Conservation (phyloP, 2,888 invertebrate species). For the Euphydryas editha region DNA sequence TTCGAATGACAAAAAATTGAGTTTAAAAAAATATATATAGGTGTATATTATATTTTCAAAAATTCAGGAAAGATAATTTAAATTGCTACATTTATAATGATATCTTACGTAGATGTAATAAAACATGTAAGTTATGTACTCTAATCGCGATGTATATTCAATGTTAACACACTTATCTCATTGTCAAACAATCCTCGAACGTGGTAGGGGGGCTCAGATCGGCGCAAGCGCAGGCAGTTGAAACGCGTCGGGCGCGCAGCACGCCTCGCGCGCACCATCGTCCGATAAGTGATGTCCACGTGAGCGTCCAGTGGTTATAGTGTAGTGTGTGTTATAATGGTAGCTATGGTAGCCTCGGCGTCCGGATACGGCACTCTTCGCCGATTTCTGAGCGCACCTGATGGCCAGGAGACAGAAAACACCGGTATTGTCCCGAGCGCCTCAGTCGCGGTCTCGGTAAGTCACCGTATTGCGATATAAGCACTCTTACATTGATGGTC, state of each 20-base stretch:
- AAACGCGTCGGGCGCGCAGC: constrained; percentile 70
- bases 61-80: background rate
- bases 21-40: background rate
- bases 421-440: constrained; percentile 66
- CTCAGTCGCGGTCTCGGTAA: constrained; percentile 80
- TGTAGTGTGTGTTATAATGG: constrained; percentile 66
- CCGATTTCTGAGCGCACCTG: constrained; percentile 78
- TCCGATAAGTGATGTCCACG: constrained; percentile 70
- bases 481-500: constrained; percentile 48
- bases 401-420: constrained; percentile 63
- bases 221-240: constrained; percentile 56
- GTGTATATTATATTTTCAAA: background rate
- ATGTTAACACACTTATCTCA: constrained; percentile 59
- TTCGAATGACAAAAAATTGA: background rate
- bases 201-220: constrained; percentile 56
- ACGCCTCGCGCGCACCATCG: constrained; percentile 59
- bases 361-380: constrained; percentile 80
- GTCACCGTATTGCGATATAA: constrained; percentile 39
- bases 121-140: constrained; percentile 15
- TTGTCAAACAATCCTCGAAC: constrained; percentile 50
- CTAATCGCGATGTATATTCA: constrained; percentile 51
- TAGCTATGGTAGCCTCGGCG: constrained; percentile 80
- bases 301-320: constrained; percentile 61
- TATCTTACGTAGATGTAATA: background rate
- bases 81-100: background rate